Conservation (phyloP, 2,888 invertebrate genomes). For the Rhagophthalmus giganteus region DNA sequence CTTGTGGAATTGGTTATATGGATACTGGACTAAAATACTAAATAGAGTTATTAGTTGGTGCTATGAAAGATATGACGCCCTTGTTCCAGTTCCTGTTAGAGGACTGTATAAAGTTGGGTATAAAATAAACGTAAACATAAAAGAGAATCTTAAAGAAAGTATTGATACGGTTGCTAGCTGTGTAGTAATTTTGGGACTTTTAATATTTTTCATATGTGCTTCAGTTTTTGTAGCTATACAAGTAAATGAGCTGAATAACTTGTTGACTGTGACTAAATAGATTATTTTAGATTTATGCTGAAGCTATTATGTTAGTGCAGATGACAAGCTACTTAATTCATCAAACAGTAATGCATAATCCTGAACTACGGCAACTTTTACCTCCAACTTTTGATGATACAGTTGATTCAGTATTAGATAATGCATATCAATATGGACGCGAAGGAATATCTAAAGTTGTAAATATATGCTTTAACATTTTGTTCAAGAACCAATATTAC, state of each 20-base stretch:
- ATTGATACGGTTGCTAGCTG: slow-evolving; percentile 86
- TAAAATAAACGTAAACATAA: slow-evolving; percentile 65
- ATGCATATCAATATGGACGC: slow-evolving; percentile 90
- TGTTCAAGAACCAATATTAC: too few species aligned
- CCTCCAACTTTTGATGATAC: slow-evolving; percentile 85
- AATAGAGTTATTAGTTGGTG: slow-evolving; percentile 62
- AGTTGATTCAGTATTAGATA: slow-evolving; percentile 86
- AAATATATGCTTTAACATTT: slow-evolving; percentile 40
- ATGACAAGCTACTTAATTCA: slow-evolving; percentile 86
- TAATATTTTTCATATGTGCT: slow-evolving; percentile 76
- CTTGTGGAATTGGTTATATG: slow-evolving; percentile 58
- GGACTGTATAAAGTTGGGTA: slow-evolving; percentile 73
- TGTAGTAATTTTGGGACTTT: slow-evolving; percentile 82
- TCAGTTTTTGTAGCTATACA: slow-evolving; percentile 83
- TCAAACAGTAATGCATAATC: slow-evolving; percentile 85
- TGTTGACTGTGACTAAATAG: too few species aligned
- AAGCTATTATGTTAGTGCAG: slow-evolving; percentile 89
- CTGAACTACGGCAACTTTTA: slow-evolving; percentile 79
- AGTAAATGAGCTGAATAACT: slow-evolving; percentile 62
- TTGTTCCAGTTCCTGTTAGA: slow-evolving; percentile 75
- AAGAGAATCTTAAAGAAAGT: slow-evolving; percentile 69
- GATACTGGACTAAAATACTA: slow-evolving; percentile 41
- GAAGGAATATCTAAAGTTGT: slow-evolving; percentile 88
- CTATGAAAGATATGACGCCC: slow-evolving; percentile 65
- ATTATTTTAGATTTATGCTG: slow-evolving; percentile 79